phyloP scores from a whole-genome alignment of 2,888 invertebrate species.

The Orthonychiurus folsomi region DNA sequence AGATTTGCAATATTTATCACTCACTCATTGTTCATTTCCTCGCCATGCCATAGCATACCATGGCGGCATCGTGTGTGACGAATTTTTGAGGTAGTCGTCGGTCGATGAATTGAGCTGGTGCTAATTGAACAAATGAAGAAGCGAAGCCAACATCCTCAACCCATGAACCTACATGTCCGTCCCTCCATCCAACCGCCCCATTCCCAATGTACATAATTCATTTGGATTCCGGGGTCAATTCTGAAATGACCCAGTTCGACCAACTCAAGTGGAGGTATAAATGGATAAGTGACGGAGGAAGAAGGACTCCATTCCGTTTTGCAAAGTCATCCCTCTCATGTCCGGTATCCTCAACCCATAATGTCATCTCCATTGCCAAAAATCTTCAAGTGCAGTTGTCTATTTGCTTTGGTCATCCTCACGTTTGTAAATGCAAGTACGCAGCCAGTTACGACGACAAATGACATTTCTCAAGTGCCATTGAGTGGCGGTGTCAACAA shows the following conservation, averaged over 20 bases:
- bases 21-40: too few species aligned
- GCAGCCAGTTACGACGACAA: background rate
- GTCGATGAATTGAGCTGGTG: too few species aligned
- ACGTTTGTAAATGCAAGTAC: background rate
- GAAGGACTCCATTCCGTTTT: background rate
- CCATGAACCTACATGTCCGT: background rate
- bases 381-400: background rate
- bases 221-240: background rate
- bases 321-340: background rate
- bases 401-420: background rate
- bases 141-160: background rate
- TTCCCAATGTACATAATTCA: background rate
- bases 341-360: slow-evolving; percentile 1
- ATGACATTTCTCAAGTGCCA: background rate
- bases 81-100: too few species aligned
- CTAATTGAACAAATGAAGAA: background rate
- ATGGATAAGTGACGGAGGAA: background rate
- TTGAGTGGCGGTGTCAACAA: background rate
- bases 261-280: background rate
- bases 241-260: background rate
- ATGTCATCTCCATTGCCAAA: background rate
- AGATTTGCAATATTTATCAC: too few species aligned
- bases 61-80: too few species aligned
- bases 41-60: too few species aligned
- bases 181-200: background rate